These are phyloP conservation scores for Anguilla obscura DNA, from an alignment of 2,797 vertebrate genomes.

Conservation along the genomic window DNA sequence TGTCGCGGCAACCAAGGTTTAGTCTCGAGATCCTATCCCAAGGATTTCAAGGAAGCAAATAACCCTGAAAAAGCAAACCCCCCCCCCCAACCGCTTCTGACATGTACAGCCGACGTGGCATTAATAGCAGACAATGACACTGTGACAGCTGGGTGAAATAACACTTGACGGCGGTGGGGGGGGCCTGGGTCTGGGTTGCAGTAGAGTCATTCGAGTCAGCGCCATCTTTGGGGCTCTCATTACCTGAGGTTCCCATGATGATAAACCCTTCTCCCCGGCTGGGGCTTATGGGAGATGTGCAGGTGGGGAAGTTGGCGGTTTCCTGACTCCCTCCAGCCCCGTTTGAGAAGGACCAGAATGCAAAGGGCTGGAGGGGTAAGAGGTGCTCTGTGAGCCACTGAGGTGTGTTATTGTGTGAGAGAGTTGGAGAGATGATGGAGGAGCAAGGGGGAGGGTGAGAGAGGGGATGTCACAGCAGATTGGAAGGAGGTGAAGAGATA, in stretches of 20 bases:
- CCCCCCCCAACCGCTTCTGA: not conserved
- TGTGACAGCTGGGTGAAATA: not conserved
- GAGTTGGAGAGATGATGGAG: not conserved
- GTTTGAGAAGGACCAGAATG: not conserved
- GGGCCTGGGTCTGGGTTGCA: not conserved
- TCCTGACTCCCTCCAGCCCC: not conserved
- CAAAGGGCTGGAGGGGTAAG: not conserved
- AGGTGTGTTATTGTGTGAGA: not conserved
- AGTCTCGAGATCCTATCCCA: not conserved
- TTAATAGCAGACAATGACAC: not conserved
- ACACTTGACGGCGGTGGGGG: not conserved
- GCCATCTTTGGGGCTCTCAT: not conserved
- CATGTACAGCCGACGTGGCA: not conserved
- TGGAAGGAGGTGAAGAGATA: not conserved
- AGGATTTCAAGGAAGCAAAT: not conserved
- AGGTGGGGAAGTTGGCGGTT: not conserved
- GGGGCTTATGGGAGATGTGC: not conserved
- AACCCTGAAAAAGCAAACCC: not conserved
- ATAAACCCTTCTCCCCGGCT: not conserved
- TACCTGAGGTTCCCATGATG: not conserved
- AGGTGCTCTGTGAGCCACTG: not conserved
- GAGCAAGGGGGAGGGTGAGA: not conserved
- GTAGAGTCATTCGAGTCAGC: not conserved
- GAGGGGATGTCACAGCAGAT: not conserved
- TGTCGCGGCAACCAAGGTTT: not conserved